Evolutionary conservation across 2,113 vertebrate genomes (phyloP).

Genomic region (Semnornis frantzii): DNA sequence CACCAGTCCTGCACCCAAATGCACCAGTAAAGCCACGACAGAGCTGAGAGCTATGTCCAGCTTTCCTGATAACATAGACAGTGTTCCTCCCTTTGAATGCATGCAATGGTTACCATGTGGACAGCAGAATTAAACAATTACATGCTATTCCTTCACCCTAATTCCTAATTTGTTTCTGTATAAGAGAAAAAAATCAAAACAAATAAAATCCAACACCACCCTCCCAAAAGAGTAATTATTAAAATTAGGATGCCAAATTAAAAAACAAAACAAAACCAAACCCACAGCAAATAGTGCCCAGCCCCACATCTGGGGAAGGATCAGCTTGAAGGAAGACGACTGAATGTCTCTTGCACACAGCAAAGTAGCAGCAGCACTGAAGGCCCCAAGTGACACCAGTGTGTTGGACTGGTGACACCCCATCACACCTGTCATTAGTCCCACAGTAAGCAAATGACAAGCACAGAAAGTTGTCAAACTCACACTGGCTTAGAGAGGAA

Average conservation of each 20-base stretch:
- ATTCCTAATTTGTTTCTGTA: not conserved
- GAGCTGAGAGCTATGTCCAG: not conserved
- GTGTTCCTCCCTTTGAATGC: not conserved
- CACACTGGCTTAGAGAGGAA: not conserved
- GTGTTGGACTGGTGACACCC: not conserved
- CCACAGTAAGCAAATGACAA: not conserved
- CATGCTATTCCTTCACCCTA: not conserved
- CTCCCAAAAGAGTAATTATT: no score
- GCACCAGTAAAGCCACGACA: not conserved
- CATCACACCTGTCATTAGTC: not conserved
- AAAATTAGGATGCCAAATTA: not conserved
- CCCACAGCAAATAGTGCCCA: not conserved
- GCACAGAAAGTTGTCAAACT: not conserved
- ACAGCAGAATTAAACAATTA: not conserved
- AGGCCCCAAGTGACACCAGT: not conserved
- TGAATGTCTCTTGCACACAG: not conserved
- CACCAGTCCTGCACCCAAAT: fast-evolving
- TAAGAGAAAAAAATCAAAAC: not conserved
- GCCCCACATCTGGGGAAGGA: not conserved
- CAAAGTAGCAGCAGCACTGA: not conserved
- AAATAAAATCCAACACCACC: not conserved
- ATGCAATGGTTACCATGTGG: fast-evolving
- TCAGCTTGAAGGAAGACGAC: not conserved
- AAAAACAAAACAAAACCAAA: not conserved
- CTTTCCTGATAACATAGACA: not conserved